These are phyloP conservation scores for Drosophila rufa DNA, from an alignment of 1,140 invertebrate genomes.

Conservation along the genomic window DNA sequence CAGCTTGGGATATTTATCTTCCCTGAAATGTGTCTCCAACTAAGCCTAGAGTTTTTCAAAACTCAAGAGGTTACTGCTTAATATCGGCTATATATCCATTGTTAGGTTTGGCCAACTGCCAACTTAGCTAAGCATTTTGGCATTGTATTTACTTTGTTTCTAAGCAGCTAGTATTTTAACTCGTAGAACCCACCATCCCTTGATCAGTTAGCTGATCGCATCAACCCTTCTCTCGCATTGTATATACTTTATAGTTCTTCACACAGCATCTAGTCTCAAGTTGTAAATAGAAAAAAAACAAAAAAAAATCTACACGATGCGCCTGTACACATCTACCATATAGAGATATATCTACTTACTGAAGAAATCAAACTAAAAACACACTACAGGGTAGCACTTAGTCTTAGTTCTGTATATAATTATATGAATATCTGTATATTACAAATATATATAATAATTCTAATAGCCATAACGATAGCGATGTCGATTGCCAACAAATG, in stretches of 20 bases:
- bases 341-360: constrained; percentile 11
- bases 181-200: constrained; percentile 31
- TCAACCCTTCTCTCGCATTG: constrained; percentile 30
- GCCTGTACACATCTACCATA: constrained; percentile 10
- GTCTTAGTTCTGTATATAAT: constrained; percentile 16
- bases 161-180: constrained; percentile 69
- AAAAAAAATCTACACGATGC: constrained; percentile 11
- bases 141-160: constrained; percentile 73
- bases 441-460: constrained; percentile 14
- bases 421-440: constrained; percentile 38
- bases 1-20: no score
- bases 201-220: constrained; percentile 1
- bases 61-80: constrained; percentile 4
- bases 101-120: constrained; percentile 17
- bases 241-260: constrained; percentile 47
- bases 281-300: constrained; percentile 53
- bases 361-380: constrained; percentile 33
- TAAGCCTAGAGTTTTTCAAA: neutral
- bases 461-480: constrained; percentile 33
- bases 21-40: neutral
- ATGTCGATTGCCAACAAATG: constrained; percentile 34
- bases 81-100: constrained; percentile 12
- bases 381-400: constrained; percentile 43
- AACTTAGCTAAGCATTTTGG: constrained; percentile 48
- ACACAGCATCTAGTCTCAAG: constrained; percentile 71